These are phyloP conservation scores for Trematomus bernacchii DNA, from an alignment of 2,797 vertebrate species.

Conservation along the genomic window DNA sequence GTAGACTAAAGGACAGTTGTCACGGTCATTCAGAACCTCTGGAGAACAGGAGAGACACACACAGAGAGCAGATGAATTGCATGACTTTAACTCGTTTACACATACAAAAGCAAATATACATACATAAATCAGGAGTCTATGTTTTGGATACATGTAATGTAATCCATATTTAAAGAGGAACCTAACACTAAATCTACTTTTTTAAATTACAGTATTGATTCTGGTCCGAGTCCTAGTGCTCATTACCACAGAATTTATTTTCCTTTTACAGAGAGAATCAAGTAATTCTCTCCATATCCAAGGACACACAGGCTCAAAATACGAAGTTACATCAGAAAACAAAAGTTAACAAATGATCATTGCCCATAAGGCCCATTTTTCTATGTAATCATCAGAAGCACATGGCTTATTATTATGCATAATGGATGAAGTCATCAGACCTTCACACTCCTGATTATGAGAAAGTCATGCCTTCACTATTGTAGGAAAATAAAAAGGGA, in stretches of 20 bases:
- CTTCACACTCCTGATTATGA: too few relatives aligned
- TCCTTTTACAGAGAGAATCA: neutral
- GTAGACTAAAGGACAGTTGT: conserved; percentile 96
- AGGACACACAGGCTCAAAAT: too few relatives aligned
- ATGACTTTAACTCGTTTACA: conserved; percentile 1
- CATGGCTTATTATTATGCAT: too few relatives aligned
- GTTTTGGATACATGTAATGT: conserved; percentile 1
- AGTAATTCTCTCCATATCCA: neutral
- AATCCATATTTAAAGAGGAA: conserved; percentile 3
- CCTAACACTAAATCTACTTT: conserved; percentile 5
- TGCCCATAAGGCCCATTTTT: too few relatives aligned
- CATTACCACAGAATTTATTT: neutral
- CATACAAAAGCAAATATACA: neutral
- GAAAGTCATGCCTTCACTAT: too few relatives aligned
- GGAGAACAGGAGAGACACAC: conserved; percentile 12
- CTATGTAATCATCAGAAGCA: too few relatives aligned
- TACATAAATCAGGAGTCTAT: conserved; percentile 11
- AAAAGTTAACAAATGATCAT: too few relatives aligned
- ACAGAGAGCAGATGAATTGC: neutral
- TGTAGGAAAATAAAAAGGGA: too few relatives aligned
- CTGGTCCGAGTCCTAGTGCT: neutral
- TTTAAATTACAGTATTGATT: neutral
- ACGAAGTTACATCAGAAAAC: too few relatives aligned
- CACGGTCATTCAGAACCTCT: conserved; percentile 94
- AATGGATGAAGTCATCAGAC: too few relatives aligned